phyloP scores from a whole-genome alignment of 2,888 invertebrate genomes.

The Agriopis leucophaearia region DNA sequence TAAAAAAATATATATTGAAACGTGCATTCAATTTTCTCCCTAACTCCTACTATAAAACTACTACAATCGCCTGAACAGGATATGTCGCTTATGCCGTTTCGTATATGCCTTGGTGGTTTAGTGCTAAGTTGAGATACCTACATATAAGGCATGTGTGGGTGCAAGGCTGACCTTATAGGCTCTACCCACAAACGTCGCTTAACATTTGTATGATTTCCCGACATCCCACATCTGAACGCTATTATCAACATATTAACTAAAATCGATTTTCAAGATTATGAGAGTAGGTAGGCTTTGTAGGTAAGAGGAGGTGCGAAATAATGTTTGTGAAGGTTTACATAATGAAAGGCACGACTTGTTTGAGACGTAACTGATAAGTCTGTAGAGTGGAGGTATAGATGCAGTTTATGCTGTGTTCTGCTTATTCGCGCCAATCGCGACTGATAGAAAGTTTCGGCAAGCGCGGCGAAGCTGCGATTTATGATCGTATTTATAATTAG shows the following conservation, averaged over 20 bases:
- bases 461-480: not conserved
- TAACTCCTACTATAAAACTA: slow-evolving; percentile 37
- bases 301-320: not conserved
- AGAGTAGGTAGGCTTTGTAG: slow-evolving; percentile 12
- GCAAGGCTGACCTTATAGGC: slow-evolving; percentile 85
- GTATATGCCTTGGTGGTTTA: slow-evolving; percentile 51
- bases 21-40: slow-evolving; percentile 35
- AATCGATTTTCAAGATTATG: slow-evolving; percentile 37
- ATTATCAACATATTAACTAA: slow-evolving; percentile 69
- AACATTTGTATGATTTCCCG: slow-evolving; percentile 82
- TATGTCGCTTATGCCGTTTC: slow-evolving; percentile 50
- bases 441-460: not conserved
- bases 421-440: not conserved
- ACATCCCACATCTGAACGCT: slow-evolving; percentile 73
- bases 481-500: not conserved
- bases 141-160: slow-evolving; percentile 83
- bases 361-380: no score
- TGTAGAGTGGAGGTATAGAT: not conserved
- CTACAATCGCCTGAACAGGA: slow-evolving; percentile 42
- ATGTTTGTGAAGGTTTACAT: not conserved
- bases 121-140: slow-evolving; percentile 73
- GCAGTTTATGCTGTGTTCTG: not conserved
- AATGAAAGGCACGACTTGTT: not conserved
- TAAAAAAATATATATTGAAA: slow-evolving; percentile 41
- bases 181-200: slow-evolving; percentile 78